A percentile compares a stretch with the other conserved stretches of the same genome.
These are phyloP conservation scores for Redunca redunca DNA, from an alignment of 2,113 vertebrate species.

Conservation along the genomic window DNA sequence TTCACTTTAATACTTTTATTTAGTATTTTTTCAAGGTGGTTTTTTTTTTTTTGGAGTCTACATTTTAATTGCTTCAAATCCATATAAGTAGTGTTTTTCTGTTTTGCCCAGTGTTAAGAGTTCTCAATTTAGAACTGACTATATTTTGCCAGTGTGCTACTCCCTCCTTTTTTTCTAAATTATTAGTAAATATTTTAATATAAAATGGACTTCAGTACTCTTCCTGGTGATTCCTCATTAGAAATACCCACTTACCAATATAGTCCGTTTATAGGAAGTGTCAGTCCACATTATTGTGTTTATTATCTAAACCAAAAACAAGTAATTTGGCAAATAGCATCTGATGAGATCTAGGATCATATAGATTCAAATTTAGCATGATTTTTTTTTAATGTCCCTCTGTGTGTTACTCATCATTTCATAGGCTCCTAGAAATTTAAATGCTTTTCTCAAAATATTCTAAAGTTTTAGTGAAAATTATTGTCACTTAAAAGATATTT, in stretches of 20 bases:
- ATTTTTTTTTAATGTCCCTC: not conserved
- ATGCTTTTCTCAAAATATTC: constrained; percentile 48
- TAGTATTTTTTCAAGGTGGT: not conserved
- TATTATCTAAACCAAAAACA: constrained; percentile 32
- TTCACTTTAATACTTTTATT: constrained; percentile 32
- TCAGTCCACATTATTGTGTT: not conserved
- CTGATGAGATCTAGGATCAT: not conserved
- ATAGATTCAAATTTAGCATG: not conserved
- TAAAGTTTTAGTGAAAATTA: constrained; percentile 36
- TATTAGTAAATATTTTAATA: constrained; percentile 39
- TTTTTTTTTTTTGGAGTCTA: not conserved
- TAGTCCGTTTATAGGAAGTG: not conserved
- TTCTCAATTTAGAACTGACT: constrained; percentile 42
- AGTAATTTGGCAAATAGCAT: not conserved
- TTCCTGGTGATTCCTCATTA: not conserved
- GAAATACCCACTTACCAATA: not conserved
- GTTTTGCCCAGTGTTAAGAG: not conserved
- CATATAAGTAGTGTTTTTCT: constrained; percentile 10
- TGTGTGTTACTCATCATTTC: constrained; percentile 10
- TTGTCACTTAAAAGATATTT: constrained; percentile 35
- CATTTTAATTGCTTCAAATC: constrained; percentile 33
- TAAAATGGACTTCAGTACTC: not conserved
- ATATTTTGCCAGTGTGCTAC: not conserved
- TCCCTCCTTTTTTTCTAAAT: constrained; percentile 35
- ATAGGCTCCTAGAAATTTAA: not conserved